Evolutionary conservation across 2,113 vertebrate species (phyloP), one percentile per base, ranked within the genome.

Genomic region (Amazona vittata): DNA sequence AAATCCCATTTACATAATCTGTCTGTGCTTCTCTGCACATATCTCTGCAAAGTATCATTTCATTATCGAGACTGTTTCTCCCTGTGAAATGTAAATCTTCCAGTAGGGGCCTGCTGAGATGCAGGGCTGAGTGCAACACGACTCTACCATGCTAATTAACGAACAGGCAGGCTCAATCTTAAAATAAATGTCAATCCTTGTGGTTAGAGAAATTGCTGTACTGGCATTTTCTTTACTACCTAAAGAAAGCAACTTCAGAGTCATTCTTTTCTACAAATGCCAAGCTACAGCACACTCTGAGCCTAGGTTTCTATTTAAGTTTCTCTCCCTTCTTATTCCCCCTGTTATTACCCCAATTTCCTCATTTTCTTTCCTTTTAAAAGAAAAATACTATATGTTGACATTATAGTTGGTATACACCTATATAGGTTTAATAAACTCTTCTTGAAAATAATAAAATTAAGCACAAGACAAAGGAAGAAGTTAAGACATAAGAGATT

Each of bases 61-160:
- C 44, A 85, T 95, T 95, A 91, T 81, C 60, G 67, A 89, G 52
- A 86, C 84, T 57, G 29, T 81, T 93, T 70, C 90, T 93, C 84
- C 91, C 41, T 83, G 21, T 71, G 92, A 97, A 96, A 96, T 91
- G 88, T 81, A 95, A 96, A 93, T 93, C 59, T 91, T 83, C 31
- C 67, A 83, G 59, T 41, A 47, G 28, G 15, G 44, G 80, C 57
- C 75, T 90, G 81, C 91, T 90, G 92, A 92, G 91, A 86, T 77
- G 28, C 17, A 73, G 77, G 52, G 37, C 73, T 67, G 69, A 76
- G 43, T 77, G 53, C 93, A 83, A 71, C 44, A 35, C 8, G 35
- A 59, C 50, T 94, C 60, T 55, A 62, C 26, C 71, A 35, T 2
- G 10, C 43, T 93, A 94, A 96, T 95, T 94, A 96, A 53, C 70